Percentiles rank a stretch among this genome's conserved stretches.
phyloP scores from a whole-genome alignment of 2,113 vertebrate genomes.

The Anolis carolinensis region DNA sequence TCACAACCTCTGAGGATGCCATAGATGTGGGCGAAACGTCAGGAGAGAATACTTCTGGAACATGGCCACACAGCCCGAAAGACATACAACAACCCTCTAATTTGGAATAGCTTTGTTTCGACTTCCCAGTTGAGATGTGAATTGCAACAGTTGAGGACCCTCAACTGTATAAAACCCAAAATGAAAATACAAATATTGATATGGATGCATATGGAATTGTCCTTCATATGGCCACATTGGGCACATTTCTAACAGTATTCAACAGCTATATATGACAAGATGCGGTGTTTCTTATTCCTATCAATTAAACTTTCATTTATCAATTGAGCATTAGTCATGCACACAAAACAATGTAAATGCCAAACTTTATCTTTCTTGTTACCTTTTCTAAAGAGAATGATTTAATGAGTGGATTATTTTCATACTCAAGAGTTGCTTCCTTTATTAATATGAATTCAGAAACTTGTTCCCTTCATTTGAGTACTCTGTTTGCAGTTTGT shows the following conservation, averaged over 20 bases:
- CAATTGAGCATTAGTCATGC: not conserved
- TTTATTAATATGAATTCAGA: not conserved
- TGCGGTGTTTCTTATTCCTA: not conserved
- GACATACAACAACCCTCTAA: no score
- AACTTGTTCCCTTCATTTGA: not conserved
- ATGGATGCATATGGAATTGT: not conserved
- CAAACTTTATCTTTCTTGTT: not conserved
- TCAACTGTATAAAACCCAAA: not conserved
- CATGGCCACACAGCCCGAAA: no score
- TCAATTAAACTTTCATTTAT: not conserved
- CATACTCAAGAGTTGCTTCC: not conserved
- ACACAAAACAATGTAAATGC: not conserved
- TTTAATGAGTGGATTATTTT: not conserved
- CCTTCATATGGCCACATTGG: not conserved
- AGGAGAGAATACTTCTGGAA: no score
- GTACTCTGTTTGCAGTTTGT: not conserved
- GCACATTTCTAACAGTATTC: not conserved
- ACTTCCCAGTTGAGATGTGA: not conserved
- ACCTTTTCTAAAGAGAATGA: not conserved
- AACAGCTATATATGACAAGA: not conserved
- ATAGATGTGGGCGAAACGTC: no score
- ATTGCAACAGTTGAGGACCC: not conserved
- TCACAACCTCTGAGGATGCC: no score
- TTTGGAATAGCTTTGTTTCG: not conserved
- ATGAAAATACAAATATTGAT: not conserved